A percentile compares a stretch with the other conserved stretches of the same genome.
Conservation (phyloP, 2,888 invertebrate species). For the Athripsodes cinereus region DNA sequence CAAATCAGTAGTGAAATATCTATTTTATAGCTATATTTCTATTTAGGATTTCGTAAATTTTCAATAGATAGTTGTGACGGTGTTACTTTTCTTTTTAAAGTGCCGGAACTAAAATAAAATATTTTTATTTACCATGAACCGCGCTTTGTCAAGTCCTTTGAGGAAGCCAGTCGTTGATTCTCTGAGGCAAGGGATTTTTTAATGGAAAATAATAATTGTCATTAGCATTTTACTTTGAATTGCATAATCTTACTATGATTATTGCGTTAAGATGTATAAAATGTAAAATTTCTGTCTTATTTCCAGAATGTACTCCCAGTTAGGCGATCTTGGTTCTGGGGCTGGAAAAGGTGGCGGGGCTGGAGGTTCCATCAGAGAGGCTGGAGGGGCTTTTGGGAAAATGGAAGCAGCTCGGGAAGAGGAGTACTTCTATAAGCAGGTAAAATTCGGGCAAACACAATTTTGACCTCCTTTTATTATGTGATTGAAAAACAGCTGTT, state of each 20-base stretch:
- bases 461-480: no score
- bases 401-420: conserved; percentile 86
- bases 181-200: neutral
- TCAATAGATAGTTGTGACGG: no score
- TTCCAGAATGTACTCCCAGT: conserved; percentile 12
- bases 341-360: conserved; percentile 79
- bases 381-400: conserved; percentile 87
- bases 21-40: no score
- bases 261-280: neutral
- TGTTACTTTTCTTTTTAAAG: no score
- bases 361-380: conserved; percentile 79
- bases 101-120: no score
- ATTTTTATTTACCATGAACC: neutral
- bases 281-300: neutral
- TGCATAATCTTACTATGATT: no score
- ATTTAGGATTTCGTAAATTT: no score
- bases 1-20: no score
- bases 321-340: conserved; percentile 70
- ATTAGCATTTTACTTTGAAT: no score
- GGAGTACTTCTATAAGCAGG: conserved; percentile 84
- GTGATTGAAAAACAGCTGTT: no score
- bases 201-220: no score
- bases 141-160: neutral
- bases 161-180: neutral
- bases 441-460: conserved; percentile 36